Conservation (phyloP, 2,113 vertebrate species). For the Mobula hypostoma region DNA sequence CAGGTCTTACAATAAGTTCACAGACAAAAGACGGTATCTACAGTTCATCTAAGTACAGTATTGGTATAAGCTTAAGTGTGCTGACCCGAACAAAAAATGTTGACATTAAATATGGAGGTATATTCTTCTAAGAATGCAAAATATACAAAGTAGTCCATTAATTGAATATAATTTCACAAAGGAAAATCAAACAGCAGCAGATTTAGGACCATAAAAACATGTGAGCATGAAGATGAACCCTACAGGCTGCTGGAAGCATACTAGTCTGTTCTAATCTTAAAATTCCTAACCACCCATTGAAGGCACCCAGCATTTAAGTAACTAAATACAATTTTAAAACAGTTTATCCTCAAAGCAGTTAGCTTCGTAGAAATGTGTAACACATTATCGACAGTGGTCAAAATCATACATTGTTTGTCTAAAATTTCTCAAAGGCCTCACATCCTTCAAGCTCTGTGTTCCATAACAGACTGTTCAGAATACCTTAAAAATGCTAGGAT, state of each 20-base stretch:
- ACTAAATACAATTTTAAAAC: background rate
- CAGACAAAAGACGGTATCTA: background rate
- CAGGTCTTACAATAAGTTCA: background rate
- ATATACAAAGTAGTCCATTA: background rate
- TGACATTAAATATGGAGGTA: background rate
- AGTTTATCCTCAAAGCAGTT: background rate
- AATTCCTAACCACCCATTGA: background rate
- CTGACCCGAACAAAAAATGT: background rate
- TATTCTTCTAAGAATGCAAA: background rate
- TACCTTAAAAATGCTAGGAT: background rate
- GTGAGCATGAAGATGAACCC: background rate
- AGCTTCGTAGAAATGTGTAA: background rate
- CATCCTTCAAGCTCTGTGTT: background rate
- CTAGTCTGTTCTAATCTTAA: background rate
- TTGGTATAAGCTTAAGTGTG: background rate
- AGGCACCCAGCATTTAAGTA: background rate
- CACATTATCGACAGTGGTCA: background rate
- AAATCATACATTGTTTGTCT: background rate
- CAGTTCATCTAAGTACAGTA: background rate
- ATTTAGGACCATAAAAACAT: background rate
- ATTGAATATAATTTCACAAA: background rate
- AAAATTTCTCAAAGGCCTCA: background rate
- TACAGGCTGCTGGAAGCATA: background rate
- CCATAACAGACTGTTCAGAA: background rate
- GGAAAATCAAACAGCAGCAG: background rate